Evolutionary conservation across 2,888 invertebrate species (phyloP), one percentile per base, ranked within the genome.

Genomic region (Chesias legatella): DNA sequence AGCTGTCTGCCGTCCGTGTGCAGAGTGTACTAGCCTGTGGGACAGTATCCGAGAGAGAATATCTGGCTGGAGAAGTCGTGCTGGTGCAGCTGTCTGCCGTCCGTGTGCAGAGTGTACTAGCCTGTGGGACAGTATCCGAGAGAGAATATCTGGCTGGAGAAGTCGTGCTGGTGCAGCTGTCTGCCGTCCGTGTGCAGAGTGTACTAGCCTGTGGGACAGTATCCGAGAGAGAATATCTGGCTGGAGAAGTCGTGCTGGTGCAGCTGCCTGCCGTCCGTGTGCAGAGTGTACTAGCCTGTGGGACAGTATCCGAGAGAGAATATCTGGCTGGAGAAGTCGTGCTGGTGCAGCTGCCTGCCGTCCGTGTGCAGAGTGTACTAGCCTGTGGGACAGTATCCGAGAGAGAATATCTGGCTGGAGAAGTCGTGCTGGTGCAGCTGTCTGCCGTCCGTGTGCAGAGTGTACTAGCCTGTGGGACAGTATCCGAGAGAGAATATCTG

Each of bases 391-490:
- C 98, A 98, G 79, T 97, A 98, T n/a, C 94, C 94, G 25, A 94
- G 79, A 34, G 94, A 94, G 86, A 94, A 94, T 60, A 95, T 94
- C 86, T 95, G 95, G 65, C 96, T 96, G 63, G 93, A 93, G 88
- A 98, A 98, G 83, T 98, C 98, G 82, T 97, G 97, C 76, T 98
- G 98, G 77, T 97, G 96, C 53, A 98, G 84, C 78, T 98, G 97
- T n/a, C n/a, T n/a, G n/a, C n/a, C n/a, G n/a, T n/a, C n/a, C n/a
- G n/a, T n/a, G n/a, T n/a, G n/a, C n/a, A n/a, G n/a, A n/a, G n/a
- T n/a, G n/a, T n/a, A n/a, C n/a, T n/a, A n/a, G n/a, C n/a, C n/a
- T n/a, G n/a, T n/a, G n/a, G n/a, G n/a, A n/a, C n/a, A n/a, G n/a
- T n/a, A n/a, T n/a, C n/a, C n/a, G n/a, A n/a, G n/a, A n/a, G n/a